A percentile compares a stretch with the other conserved stretches of the same genome.
Evolutionary conservation across 2,888 invertebrate genomes (phyloP).

Genomic region (Torymus tubicola): DNA sequence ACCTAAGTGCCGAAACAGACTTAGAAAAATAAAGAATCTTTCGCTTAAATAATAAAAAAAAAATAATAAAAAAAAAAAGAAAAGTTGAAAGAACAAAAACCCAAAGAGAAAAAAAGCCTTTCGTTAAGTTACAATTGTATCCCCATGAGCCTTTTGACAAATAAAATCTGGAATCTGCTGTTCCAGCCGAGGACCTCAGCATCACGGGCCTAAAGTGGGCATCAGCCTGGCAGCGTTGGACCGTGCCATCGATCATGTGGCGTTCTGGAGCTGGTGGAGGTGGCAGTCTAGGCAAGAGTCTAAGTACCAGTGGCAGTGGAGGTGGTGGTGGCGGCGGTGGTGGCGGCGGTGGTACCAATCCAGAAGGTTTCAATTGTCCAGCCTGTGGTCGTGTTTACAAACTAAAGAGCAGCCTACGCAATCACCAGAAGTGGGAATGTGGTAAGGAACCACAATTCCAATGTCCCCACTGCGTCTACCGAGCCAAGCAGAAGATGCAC

Average conservation of each 20-base stretch:
- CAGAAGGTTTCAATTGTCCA: constrained; percentile 84
- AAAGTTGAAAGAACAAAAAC: neutral
- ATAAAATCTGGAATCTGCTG: constrained; percentile 64
- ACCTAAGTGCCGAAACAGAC: constrained; percentile 17
- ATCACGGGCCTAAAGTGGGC: constrained; percentile 83
- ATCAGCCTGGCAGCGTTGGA: constrained; percentile 81
- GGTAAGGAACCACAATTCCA: constrained; percentile 76
- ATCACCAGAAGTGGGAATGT: constrained; percentile 77
- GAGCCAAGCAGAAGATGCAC: constrained; percentile 77
- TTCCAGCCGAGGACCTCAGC: constrained; percentile 84
- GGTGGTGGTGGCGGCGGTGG: constrained; percentile 61
- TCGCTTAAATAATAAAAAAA: neutral
- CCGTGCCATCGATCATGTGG: constrained; percentile 76
- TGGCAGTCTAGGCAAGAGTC: constrained; percentile 71
- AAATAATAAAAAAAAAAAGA: constrained; percentile 6
- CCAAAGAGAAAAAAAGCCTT: neutral
- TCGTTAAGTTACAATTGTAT: constrained; percentile 44
- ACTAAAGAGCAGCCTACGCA: constrained; percentile 84
- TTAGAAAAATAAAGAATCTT: neutral
- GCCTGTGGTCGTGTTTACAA: constrained; percentile 92
- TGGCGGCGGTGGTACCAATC: constrained; percentile 65
- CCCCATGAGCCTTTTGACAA: constrained; percentile 33
- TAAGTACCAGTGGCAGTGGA: constrained; percentile 57
- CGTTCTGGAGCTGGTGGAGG: constrained; percentile 65
- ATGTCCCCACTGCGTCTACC: constrained; percentile 75